Evolutionary conservation across 1,140 invertebrate genomes (phyloP), one percentile per base, ranked within the genome.

Genomic region (Zaprionus ghesquierei): DNA sequence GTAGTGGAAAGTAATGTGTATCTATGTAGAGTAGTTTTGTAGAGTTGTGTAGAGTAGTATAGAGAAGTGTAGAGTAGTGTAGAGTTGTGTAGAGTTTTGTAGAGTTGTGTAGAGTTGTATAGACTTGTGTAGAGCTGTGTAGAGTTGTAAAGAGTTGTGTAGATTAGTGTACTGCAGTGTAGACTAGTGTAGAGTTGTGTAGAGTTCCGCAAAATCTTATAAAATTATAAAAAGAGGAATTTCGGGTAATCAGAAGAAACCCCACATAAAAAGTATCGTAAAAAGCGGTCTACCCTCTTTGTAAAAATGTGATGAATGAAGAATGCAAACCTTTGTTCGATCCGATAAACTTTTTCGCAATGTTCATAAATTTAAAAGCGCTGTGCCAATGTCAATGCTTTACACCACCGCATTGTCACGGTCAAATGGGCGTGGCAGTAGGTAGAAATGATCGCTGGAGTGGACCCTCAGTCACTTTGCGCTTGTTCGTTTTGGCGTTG

Each of bases 401-500:
- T 44, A 9, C 38, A 44, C 3, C 38, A 1, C 18, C 41, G n/a
- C 41, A 46, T 12, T 20, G 41, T 46, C 41, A 31, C 4, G n/a
- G 8, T 12, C 18, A 22, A 54, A 3, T 29, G 18, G 54, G 54
- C 29, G 54, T 60, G 55, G 27, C 59, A 25, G 35, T 31, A 20
- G 46, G 54, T 51, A 41, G 35, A 41, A 15, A 25, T 22, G 12
- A 44, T 50, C 35, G 65, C n/a, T 15, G 8, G n/a, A 38, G 5
- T 38, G 35, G 35, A 41, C 35, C n/a, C 35, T 6, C 35, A 41
- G 35, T 8, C 60, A 66, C 56, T 80, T 75, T 9, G 18, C 41
- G n/a, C 35, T 15, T 41, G 72, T 35, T 71, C 62, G 63, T 68
- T 82, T 69, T 63, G 75, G 82, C 68, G 79, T 76, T 82, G 64